Conservation (phyloP, 1,140 invertebrate genomes). For the Diabrotica virgifera region DNA sequence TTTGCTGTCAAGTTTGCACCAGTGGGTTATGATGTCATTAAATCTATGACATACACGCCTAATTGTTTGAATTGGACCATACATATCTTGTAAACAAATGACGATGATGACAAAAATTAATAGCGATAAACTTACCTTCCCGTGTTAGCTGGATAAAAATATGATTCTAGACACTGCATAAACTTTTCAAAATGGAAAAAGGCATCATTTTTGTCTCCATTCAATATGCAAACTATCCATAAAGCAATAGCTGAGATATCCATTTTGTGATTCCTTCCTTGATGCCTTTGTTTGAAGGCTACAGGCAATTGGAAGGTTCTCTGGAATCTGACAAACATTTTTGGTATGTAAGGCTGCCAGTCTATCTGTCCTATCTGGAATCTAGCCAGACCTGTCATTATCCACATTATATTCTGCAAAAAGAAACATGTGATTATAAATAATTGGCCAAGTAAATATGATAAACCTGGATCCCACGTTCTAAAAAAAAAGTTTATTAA, state of each 20-base stretch:
- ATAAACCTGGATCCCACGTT: not conserved
- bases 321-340: slow-evolving; percentile 79
- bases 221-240: slow-evolving; percentile 70
- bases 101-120: not conserved
- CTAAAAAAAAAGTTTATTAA: too few relatives aligned
- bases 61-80: too few relatives aligned
- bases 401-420: slow-evolving; percentile 62
- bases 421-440: not conserved
- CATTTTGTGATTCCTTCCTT: slow-evolving; percentile 50
- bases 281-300: slow-evolving; percentile 60
- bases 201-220: slow-evolving; percentile 55
- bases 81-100: too few relatives aligned
- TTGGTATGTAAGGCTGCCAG: slow-evolving; percentile 79
- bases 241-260: slow-evolving; percentile 59
- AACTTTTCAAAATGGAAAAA: slow-evolving; percentile 77
- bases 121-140: slow-evolving; percentile 50
- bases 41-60: too few relatives aligned
- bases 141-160: slow-evolving; percentile 84
- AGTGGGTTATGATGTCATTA: too few relatives aligned
- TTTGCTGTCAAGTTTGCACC: too few relatives aligned
- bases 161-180: slow-evolving; percentile 81
- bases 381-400: slow-evolving; percentile 71
- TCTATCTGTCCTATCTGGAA: slow-evolving; percentile 82
- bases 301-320: slow-evolving; percentile 78
- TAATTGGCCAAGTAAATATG: not conserved